These are phyloP conservation scores for Pterocles burchelli DNA, from an alignment of 2,113 vertebrate genomes.

Conservation along the genomic window DNA sequence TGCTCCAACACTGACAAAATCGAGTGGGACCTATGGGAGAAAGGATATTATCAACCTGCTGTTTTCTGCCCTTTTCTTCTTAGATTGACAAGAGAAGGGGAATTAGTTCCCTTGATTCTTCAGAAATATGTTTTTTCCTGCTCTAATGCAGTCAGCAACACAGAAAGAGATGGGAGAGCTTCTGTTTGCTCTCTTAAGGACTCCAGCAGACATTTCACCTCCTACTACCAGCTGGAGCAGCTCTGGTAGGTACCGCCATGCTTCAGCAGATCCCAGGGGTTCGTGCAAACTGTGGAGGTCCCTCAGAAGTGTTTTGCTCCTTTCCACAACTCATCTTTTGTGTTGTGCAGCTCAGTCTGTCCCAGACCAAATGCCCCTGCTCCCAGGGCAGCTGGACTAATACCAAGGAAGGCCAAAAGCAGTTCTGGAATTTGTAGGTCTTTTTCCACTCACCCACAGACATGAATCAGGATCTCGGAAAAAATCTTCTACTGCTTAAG, in stretches of 20 bases:
- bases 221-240: background rate
- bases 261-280: background rate
- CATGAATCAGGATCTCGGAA: background rate
- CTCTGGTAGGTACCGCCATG: background rate
- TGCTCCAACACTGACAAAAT: background rate
- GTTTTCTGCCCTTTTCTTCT: background rate
- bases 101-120: background rate
- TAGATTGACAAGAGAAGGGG: background rate
- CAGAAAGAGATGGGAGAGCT: background rate
- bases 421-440: background rate
- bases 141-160: background rate
- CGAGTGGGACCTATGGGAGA: background rate
- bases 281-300: background rate
- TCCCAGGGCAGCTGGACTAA: background rate
- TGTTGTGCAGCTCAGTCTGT: background rate
- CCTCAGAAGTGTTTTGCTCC: background rate
- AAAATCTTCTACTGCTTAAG: background rate
- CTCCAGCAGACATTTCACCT: background rate
- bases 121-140: background rate
- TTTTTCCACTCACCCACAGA: background rate
- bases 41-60: background rate
- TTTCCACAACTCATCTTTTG: background rate
- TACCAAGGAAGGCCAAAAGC: background rate
- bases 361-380: background rate
- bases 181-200: background rate